Evolutionary conservation across 2,797 vertebrate genomes (phyloP).

Genomic region (Acomys russatus): DNA sequence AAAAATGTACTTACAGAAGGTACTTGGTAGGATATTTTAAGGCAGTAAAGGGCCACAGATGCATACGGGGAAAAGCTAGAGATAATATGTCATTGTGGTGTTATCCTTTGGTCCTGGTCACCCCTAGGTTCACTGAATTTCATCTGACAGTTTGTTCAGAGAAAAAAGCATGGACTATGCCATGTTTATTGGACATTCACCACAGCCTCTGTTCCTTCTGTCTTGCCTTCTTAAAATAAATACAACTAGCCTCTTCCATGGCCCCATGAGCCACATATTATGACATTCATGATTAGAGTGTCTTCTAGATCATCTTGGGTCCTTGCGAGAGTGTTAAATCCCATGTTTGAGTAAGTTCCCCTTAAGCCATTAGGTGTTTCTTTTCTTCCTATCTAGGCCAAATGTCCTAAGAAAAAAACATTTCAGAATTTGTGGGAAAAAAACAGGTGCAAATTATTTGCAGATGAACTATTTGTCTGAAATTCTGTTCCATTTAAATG

Average conservation of each 20-base stretch:
- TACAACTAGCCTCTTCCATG: not conserved
- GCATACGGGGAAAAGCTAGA: not conserved
- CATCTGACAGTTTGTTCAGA: not conserved
- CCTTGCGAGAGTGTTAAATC: not conserved
- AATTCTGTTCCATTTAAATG: not conserved
- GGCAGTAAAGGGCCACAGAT: not conserved
- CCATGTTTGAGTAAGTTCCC: not conserved
- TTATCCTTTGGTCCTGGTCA: not conserved
- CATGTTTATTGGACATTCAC: not conserved
- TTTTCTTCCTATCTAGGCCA: not conserved
- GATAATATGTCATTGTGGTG: not conserved
- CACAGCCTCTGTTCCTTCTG: not conserved
- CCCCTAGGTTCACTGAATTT: not conserved
- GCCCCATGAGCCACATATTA: not conserved
- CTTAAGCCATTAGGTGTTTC: not conserved
- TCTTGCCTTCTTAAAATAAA: not conserved
- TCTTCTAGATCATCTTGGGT: not conserved
- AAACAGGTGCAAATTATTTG: not conserved
- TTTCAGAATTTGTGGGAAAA: not conserved
- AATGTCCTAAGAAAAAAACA: not conserved
- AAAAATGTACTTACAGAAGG: not conserved
- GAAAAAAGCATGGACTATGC: not conserved
- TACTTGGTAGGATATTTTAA: not conserved
- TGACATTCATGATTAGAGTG: not conserved
- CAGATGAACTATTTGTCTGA: not conserved